A percentile compares a stretch with the other conserved stretches of the same genome.
Conservation (phyloP, 2,113 vertebrate species). For the Thermophis baileyi region DNA sequence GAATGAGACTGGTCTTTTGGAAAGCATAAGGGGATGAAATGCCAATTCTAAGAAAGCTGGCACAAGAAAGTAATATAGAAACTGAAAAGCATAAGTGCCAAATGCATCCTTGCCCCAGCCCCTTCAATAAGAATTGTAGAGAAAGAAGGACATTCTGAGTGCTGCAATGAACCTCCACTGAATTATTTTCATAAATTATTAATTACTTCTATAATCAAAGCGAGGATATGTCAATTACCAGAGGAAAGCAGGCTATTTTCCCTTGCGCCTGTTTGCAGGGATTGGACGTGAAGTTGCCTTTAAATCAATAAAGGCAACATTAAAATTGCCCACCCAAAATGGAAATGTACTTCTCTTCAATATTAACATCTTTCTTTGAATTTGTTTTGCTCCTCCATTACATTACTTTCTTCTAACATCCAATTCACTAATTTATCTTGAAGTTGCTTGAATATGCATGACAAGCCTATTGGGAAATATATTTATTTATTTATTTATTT, state of each 20-base stretch:
- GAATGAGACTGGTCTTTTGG: not conserved
- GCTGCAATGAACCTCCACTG: not conserved
- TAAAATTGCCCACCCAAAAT: not conserved
- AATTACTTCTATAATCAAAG: not conserved
- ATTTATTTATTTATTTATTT: not conserved
- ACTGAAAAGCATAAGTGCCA: not conserved
- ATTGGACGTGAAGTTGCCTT: not conserved
- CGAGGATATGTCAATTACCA: not conserved
- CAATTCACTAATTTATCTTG: not conserved
- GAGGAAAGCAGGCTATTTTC: not conserved
- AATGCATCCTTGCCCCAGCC: not conserved
- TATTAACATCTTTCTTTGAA: not conserved
- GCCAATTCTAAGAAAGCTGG: not conserved
- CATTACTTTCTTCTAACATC: not conserved
- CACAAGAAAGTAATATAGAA: not conserved
- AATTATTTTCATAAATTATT: not conserved
- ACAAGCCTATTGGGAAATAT: not conserved
- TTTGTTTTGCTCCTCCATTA: not conserved
- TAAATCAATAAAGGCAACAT: not conserved
- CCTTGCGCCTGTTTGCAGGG: not conserved
- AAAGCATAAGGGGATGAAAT: not conserved
- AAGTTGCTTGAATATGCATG: not conserved
- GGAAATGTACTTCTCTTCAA: not conserved
- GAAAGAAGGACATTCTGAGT: not conserved
- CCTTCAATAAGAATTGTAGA: not conserved